Evolutionary conservation across 2,113 vertebrate genomes (phyloP).

Genomic region (Corythaeola cristata): DNA sequence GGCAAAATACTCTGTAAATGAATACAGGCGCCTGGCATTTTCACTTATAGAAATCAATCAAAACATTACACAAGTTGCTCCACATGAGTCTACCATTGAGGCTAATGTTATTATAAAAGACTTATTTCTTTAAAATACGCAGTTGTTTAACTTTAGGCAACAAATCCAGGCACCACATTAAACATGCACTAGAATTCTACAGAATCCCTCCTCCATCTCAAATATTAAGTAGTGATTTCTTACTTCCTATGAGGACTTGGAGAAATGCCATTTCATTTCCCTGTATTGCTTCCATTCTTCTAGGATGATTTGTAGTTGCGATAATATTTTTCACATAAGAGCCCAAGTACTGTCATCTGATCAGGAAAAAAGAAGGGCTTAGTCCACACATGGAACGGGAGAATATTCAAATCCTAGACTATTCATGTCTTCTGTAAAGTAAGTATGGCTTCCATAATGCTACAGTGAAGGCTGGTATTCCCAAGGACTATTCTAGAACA

Average conservation of each 20-base stretch:
- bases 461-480: not conserved
- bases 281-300: not conserved
- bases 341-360: not conserved
- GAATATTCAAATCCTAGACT: not conserved
- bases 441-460: not conserved
- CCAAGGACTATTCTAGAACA: not conserved
- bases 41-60: not conserved
- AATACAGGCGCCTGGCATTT: not conserved
- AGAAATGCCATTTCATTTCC: not conserved
- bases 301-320: not conserved
- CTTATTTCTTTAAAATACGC: not conserved
- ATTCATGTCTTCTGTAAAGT: not conserved
- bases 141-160: not conserved
- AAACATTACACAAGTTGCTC: not conserved
- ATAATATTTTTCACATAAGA: not conserved
- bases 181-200: not conserved
- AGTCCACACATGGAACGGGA: not conserved
- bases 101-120: not conserved
- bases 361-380: not conserved
- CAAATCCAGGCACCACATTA: not conserved
- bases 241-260: not conserved
- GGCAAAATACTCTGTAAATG: conserved; percentile 1
- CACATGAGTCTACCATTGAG: not conserved
- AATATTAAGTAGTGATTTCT: not conserved
- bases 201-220: not conserved